A percentile compares a stretch with the other conserved stretches of the same genome.
phyloP scores from a whole-genome alignment of 2,888 invertebrate genomes.

The Nomada ruficornis region DNA sequence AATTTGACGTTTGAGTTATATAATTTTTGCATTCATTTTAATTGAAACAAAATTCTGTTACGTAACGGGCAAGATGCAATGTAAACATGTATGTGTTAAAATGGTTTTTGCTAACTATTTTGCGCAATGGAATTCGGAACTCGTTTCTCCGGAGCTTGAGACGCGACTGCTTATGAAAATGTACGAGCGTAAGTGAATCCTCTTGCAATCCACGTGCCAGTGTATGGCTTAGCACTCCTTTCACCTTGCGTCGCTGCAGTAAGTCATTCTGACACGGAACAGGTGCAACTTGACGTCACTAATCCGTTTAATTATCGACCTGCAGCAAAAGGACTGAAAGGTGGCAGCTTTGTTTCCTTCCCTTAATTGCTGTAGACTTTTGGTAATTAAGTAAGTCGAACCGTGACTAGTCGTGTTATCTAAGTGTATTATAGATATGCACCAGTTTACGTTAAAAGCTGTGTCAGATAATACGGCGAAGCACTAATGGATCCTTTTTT shows the following conservation, averaged over 20 bases:
- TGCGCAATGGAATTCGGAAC: background rate
- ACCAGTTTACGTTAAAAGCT: background rate
- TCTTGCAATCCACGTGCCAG: constrained; percentile 38
- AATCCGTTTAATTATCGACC: constrained; percentile 55
- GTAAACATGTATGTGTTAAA: too few species aligned
- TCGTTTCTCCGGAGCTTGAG: background rate
- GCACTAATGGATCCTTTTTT: constrained; percentile 6
- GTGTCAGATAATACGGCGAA: background rate
- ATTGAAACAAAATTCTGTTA: too few species aligned
- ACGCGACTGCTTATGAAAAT: background rate
- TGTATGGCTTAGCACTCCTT: constrained; percentile 33
- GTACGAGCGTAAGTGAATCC: constrained; percentile 14
- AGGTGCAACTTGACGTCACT: constrained; percentile 52
- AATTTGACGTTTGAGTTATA: too few species aligned
- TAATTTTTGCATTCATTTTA: too few species aligned
- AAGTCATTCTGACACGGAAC: constrained; percentile 47
- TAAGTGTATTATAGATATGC: constrained; percentile 9
- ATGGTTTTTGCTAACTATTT: background rate
- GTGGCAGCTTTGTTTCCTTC: background rate
- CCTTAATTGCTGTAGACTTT: constrained; percentile 27
- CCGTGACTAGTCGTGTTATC: constrained; percentile 26
- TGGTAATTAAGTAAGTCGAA: constrained; percentile 13
- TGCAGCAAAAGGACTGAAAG: background rate
- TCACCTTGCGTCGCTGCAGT: constrained; percentile 51
- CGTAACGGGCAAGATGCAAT: too few species aligned